Evolutionary conservation across 1,140 invertebrate genomes (phyloP), one percentile per base, ranked within the genome.

Genomic region (Augochlora pura): DNA sequence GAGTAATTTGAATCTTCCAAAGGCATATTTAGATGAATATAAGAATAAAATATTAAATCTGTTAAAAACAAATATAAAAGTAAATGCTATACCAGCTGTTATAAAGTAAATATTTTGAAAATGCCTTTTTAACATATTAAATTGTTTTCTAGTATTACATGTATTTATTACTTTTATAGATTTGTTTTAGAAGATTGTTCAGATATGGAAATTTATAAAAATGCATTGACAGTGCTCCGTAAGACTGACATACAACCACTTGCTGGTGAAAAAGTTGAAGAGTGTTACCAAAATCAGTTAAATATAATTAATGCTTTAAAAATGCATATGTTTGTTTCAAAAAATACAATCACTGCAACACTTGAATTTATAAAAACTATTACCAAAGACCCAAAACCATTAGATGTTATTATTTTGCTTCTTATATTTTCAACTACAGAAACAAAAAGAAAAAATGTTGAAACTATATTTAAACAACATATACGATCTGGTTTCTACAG

Each of bases 321-420:
- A 80, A 88, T 85, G 64, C 89, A 25, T 73, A 82, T 92, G 23
- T 52, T 88, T 9, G 64, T 87, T 23, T 86, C 87, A 6, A 92
- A 91, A 81, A 84, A 88, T 63, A 75, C 90, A 68, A 49, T 60
- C 7, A 78, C 90, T n/a, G 77, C 83, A 8, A 84, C 89, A 7
- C n/a, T 90, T n/a, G 60, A 62, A 18, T 62, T 93, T 18, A 68
- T 91, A 27, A 89, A 87, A 72, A 75, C 73, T 14, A 76, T 82
- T 69, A 80, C 77, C n/a, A 86, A 87, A 23, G 82, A 91, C 52
- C 81, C 90, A 39, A 89, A 89, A 75, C 86, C 91, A 10, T 82
- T 93, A 65, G 91, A 93, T 80, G 75, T 93, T 9, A 89, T 93
- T 27, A 80, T 93, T 63, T 67, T 89, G 8, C 80, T 93, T 14